phyloP scores from a whole-genome alignment of 2,888 invertebrate species.

The Eudasyphora cyanicolor region DNA sequence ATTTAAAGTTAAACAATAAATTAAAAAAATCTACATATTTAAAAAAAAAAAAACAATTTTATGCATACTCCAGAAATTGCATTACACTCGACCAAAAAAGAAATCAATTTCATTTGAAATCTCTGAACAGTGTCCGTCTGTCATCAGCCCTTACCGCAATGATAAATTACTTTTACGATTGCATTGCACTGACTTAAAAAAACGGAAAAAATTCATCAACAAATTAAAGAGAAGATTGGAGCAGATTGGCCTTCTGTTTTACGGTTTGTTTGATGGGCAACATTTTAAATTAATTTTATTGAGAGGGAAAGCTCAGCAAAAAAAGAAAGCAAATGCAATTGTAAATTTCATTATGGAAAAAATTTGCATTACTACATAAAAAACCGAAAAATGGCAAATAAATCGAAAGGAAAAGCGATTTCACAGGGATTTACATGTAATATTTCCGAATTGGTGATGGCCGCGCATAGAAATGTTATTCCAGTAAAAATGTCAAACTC shows the following conservation, averaged over 20 bases:
- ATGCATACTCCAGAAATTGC: not conserved
- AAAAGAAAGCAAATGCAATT: constrained; percentile 23
- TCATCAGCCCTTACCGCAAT: constrained; percentile 64
- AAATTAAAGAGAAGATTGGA: not conserved
- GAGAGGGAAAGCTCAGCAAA: not conserved
- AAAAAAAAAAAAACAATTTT: not conserved
- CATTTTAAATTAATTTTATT: constrained; percentile 31
- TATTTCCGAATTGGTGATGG: not conserved
- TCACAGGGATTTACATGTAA: not conserved
- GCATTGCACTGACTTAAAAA: constrained; percentile 48
- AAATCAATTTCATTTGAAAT: constrained; percentile 20
- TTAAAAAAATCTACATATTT: no score
- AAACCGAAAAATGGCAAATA: not conserved
- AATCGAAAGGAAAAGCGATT: constrained; percentile 34
- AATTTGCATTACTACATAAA: not conserved
- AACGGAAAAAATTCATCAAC: constrained; percentile 24
- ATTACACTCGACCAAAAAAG: not conserved
- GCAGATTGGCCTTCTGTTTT: not conserved
- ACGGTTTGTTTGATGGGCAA: not conserved
- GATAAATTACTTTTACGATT: constrained; percentile 70
- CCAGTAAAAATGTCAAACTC: not conserved
- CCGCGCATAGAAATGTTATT: not conserved
- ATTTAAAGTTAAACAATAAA: no score
- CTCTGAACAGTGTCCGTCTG: not conserved
- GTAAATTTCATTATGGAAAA: constrained; percentile 10